Evolutionary conservation across 2,888 invertebrate genomes (phyloP), one percentile per base, ranked within the genome.

Genomic region (Melanchra persicariae): DNA sequence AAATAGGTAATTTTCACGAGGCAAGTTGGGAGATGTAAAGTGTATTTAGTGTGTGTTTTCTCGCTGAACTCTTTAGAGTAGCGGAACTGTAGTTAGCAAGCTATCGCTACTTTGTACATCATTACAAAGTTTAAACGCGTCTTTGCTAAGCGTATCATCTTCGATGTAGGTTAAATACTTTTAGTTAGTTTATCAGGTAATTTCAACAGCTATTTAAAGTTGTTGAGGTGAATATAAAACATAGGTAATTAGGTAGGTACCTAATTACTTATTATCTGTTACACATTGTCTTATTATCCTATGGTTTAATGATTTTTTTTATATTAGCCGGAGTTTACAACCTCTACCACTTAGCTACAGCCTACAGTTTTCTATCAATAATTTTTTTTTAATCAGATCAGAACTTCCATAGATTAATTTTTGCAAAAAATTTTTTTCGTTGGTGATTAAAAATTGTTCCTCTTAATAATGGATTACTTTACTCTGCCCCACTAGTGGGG

Each of bases 51-150:
- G 22, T 59, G 45, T 68, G 66, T 79, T 83, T 74, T 80, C 85
- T 74, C 45, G 37, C 49, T 60, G 22, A 74, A 83, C 61, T 82
- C 52, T 69, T 60, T 40, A 59, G 54, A 69, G 74, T 66, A 57
- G 59, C 70, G 68, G 45, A 72, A 66, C 71, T 75, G 70, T 83
- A 83, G 84, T 83, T 85, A 75, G 71, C 64, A 70, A 76, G 58
- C 71, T 84, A 85, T 85, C 76, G 63, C 69, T 78, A 81, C 74
- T 84, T 84, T 73, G 82, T 76, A 81, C 84, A 70, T 78, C 72
- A 85, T 84, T 84, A 84, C 78, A 83, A 84, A 84, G 86, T 85
- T 85, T 77, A 67, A 85, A 77, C 75, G 63, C 66, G 75, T 78
- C 72, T 78, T 69, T 60, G 63, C 60, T 75, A 77, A 83, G 65